Evolutionary conservation across 2,888 invertebrate genomes (phyloP).

Genomic region (Phyllotreta striolata): DNA sequence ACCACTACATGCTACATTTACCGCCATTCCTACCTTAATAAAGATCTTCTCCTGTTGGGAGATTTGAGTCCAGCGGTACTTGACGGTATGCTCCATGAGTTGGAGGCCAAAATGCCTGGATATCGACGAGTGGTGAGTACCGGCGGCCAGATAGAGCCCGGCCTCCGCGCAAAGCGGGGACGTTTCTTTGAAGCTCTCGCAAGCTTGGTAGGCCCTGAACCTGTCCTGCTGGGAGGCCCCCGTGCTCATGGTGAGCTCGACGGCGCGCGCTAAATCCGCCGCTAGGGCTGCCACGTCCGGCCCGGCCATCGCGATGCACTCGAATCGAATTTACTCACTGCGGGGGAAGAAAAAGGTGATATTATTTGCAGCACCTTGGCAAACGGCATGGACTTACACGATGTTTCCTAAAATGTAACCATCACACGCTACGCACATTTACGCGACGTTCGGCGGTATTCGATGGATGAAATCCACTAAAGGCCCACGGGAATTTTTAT

Average conservation of each 20-base stretch:
- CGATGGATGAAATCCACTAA: neutral
- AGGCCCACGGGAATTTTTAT: slow-evolving; percentile 24
- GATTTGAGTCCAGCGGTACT: slow-evolving; percentile 91
- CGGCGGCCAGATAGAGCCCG: slow-evolving; percentile 81
- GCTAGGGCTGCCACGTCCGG: slow-evolving; percentile 75
- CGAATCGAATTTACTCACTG: too few species aligned
- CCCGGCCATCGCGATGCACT: slow-evolving; percentile 59
- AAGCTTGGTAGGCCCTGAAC: slow-evolving; percentile 83
- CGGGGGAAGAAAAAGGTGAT: slow-evolving; percentile 19
- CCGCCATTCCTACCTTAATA: slow-evolving; percentile 71
- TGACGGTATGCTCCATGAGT: slow-evolving; percentile 91
- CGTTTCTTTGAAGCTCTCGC: slow-evolving; percentile 84
- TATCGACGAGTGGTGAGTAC: slow-evolving; percentile 76
- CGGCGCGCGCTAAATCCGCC: slow-evolving; percentile 80
- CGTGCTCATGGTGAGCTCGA: slow-evolving; percentile 85
- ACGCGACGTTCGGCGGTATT: too few species aligned
- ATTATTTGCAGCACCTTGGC: slow-evolving; percentile 37
- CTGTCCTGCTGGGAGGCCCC: slow-evolving; percentile 77
- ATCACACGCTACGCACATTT: too few species aligned
- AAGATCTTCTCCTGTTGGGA: slow-evolving; percentile 86
- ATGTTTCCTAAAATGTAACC: slow-evolving; percentile 23
- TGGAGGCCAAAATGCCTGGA: slow-evolving; percentile 92
- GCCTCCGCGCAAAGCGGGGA: slow-evolving; percentile 90
- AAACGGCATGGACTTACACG: slow-evolving; percentile 37
- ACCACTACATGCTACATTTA: neutral